Evolutionary conservation across 2,113 vertebrate genomes (phyloP).

Genomic region (Corythornis cristatus): DNA sequence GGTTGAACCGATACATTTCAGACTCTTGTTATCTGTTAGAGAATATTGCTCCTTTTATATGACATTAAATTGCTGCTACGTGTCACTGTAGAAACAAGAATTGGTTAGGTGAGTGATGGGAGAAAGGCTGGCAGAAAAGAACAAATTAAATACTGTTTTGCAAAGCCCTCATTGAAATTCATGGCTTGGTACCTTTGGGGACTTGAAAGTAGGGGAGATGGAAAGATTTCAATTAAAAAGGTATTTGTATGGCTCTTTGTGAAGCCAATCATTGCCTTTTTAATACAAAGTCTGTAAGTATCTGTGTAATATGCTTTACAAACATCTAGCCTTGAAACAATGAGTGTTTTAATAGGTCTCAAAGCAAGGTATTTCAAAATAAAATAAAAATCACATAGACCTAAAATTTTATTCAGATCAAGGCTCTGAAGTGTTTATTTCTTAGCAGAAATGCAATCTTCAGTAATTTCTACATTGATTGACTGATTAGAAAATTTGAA

Average conservation of each 20-base stretch:
- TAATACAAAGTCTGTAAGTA: slow-evolving; percentile 34
- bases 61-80: neutral
- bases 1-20: neutral
- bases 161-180: slow-evolving; percentile 85
- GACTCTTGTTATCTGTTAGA: slow-evolving; percentile 7
- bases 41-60: slow-evolving; percentile 4
- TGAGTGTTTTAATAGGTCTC: neutral
- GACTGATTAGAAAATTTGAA: neutral
- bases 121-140: slow-evolving; percentile 71
- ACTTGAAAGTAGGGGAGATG: slow-evolving; percentile 60
- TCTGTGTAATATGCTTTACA: neutral
- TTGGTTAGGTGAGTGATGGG: slow-evolving; percentile 45
- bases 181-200: slow-evolving; percentile 82
- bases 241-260: slow-evolving; percentile 74
- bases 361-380: neutral
- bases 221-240: slow-evolving; percentile 85
- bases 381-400: neutral
- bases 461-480: neutral
- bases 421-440: neutral
- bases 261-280: slow-evolving; percentile 19
- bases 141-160: slow-evolving; percentile 78
- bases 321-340: slow-evolving; percentile 21
- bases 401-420: neutral
- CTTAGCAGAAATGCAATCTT: neutral
- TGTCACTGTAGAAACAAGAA: slow-evolving; percentile 32